phyloP scores from a whole-genome alignment of 2,888 invertebrate species.

The Agriopis aurantiaria region DNA sequence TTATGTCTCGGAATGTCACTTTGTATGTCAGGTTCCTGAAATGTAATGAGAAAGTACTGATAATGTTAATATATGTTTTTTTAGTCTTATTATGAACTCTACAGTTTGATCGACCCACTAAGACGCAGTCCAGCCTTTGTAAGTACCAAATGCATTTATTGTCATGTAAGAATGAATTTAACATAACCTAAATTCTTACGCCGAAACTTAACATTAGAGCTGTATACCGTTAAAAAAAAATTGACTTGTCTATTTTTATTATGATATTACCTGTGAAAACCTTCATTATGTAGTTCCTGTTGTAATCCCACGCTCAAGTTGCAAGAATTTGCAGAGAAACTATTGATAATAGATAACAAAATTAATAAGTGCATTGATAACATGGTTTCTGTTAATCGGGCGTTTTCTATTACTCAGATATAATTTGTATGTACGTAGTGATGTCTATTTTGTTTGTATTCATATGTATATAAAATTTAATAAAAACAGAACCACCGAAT shows the following conservation, averaged over 20 bases:
- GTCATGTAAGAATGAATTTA: too few relatives aligned
- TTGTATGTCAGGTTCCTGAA: conserved; percentile 72
- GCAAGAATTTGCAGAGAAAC: conserved; percentile 57
- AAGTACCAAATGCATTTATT: too few relatives aligned
- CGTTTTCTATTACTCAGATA: neutral
- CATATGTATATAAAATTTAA: too few relatives aligned
- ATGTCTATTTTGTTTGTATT: neutral
- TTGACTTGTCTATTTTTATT: neutral
- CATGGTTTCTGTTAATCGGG: conserved; percentile 17
- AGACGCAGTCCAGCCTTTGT: too few relatives aligned
- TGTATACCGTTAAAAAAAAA: neutral
- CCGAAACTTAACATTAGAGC: too few relatives aligned
- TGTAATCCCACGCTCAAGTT: conserved; percentile 65
- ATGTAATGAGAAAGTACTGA: conserved; percentile 16
- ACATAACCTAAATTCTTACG: too few relatives aligned
- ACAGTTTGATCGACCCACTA: too few relatives aligned
- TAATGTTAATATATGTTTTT: neutral
- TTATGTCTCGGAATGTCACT: conserved; percentile 57
- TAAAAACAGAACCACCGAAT: too few relatives aligned
- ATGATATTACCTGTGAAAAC: conserved; percentile 73
- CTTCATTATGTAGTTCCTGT: conserved; percentile 67
- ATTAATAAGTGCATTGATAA: conserved; percentile 24
- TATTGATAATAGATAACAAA: conserved; percentile 40
- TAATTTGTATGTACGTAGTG: neutral
- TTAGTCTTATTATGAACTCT: too few relatives aligned